Evolutionary conservation across 1,140 invertebrate genomes (phyloP).

Genomic region (Bursaphelenchus mucronatus): DNA sequence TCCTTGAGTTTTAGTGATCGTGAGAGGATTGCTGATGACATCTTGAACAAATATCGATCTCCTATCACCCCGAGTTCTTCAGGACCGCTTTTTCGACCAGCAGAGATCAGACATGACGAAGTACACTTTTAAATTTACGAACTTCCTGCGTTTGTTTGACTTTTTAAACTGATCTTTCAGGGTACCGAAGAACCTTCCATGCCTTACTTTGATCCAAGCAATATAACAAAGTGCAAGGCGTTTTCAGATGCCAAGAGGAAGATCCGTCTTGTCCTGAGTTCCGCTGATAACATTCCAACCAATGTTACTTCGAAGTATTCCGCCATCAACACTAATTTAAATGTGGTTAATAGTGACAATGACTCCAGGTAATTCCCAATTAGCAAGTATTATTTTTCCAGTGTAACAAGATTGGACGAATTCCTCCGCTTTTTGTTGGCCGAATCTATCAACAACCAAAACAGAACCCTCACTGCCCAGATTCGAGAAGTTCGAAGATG

Average conservation of each 20-base stretch:
- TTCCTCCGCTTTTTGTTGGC: slow-evolving; percentile 71
- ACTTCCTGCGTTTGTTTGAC: no score
- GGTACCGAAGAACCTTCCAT: no score
- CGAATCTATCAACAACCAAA: slow-evolving; percentile 78
- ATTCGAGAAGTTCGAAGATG: slow-evolving; percentile 80
- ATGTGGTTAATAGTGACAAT: neutral
- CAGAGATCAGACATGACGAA: neutral
- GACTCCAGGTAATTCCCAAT: neutral
- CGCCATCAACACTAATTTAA: neutral
- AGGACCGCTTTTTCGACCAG: neutral
- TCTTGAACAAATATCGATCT: slow-evolving; percentile 85
- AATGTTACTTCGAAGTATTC: slow-evolving; percentile 17
- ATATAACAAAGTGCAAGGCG: slow-evolving; percentile 67
- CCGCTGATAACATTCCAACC: slow-evolving; percentile 60
- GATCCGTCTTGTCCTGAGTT: slow-evolving; percentile 81
- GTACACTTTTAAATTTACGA: no score
- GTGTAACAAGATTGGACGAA: slow-evolving; percentile 42
- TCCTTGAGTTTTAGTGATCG: slow-evolving; percentile 17
- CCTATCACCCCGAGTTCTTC: neutral
- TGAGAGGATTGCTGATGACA: slow-evolving; percentile 74
- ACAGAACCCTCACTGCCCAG: slow-evolving; percentile 76
- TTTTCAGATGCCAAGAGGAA: slow-evolving; percentile 86
- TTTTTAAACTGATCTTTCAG: no score
- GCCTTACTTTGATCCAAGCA: slow-evolving; percentile 68
- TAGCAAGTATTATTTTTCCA: slow-evolving; percentile 1